A percentile compares a stretch with the other conserved stretches of the same genome.
phyloP scores from a whole-genome alignment of 1,140 invertebrate genomes.

The Portunus trituberculatus region DNA sequence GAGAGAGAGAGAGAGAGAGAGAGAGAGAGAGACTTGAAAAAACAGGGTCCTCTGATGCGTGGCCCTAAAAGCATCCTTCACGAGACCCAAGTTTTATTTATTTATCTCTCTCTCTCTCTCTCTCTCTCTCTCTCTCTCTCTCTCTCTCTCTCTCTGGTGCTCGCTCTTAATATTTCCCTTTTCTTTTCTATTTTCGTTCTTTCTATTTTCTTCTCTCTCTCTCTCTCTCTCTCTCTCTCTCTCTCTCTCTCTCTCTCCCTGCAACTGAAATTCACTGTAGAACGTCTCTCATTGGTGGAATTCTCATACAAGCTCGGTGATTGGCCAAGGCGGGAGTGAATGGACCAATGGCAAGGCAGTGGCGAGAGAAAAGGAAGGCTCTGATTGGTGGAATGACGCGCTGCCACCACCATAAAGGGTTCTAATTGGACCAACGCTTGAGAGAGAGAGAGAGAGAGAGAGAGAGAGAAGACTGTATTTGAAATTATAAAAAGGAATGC shows the following conservation, averaged over 20 bases:
- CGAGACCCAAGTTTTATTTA: not conserved
- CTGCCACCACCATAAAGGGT: too few species aligned
- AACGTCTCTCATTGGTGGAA: not conserved
- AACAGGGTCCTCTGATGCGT: too few species aligned
- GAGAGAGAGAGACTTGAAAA: not conserved
- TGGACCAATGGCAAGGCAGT: too few species aligned
- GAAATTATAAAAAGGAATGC: too few species aligned
- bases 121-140: constrained; percentile 45
- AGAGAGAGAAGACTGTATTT: too few species aligned
- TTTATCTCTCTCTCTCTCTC: constrained; percentile 35
- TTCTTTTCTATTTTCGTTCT: not conserved
- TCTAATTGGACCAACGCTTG: too few species aligned
- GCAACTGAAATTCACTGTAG: too few species aligned
- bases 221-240: not conserved
- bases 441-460: too few species aligned
- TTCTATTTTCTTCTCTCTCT: not conserved
- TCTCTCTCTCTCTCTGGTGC: not conserved
- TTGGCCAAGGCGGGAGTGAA: too few species aligned
- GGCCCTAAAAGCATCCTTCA: too few species aligned
- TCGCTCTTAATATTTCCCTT: not conserved
- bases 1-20: not conserved
- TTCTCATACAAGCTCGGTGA: not conserved
- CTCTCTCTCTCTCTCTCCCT: not conserved
- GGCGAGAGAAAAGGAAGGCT: too few species aligned
- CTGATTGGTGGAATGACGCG: too few species aligned